Conservation (phyloP, 2,797 vertebrate species). For the Rhincodon typus region DNA sequence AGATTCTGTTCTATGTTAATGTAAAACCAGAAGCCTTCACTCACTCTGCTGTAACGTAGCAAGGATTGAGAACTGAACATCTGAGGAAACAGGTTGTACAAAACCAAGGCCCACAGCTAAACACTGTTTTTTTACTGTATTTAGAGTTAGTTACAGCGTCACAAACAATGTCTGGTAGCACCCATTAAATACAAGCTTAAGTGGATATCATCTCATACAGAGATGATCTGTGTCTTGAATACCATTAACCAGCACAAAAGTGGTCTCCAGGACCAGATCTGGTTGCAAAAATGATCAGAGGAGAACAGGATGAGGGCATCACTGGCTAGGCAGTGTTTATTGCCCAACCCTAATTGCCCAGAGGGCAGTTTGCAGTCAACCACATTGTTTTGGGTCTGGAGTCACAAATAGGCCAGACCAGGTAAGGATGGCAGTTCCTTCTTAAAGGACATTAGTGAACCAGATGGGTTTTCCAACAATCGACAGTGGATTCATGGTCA, state of each 20-base stretch:
- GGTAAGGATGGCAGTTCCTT: no score
- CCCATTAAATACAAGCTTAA: not conserved
- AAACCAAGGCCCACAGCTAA: not conserved
- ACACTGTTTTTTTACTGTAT: not conserved
- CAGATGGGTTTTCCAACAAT: no score
- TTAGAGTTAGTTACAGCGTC: not conserved
- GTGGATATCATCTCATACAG: not conserved
- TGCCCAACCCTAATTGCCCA: no score
- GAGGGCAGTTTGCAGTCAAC: no score
- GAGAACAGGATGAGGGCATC: not conserved
- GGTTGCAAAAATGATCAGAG: not conserved
- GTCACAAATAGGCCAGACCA: no score
- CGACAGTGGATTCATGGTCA: no score
- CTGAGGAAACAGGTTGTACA: not conserved
- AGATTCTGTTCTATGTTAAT: not conserved
- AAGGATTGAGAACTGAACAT: not conserved
- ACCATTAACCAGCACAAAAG: not conserved
- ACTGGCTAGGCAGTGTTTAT: no score
- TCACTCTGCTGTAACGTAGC: not conserved
- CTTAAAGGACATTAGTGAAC: no score
- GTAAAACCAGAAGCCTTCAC: not conserved
- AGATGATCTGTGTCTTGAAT: not conserved
- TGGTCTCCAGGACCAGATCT: not conserved
- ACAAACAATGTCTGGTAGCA: not conserved
- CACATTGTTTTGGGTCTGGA: no score